Conservation (phyloP, 2,888 invertebrate species). For the Mimumesa dahlbomi region DNA sequence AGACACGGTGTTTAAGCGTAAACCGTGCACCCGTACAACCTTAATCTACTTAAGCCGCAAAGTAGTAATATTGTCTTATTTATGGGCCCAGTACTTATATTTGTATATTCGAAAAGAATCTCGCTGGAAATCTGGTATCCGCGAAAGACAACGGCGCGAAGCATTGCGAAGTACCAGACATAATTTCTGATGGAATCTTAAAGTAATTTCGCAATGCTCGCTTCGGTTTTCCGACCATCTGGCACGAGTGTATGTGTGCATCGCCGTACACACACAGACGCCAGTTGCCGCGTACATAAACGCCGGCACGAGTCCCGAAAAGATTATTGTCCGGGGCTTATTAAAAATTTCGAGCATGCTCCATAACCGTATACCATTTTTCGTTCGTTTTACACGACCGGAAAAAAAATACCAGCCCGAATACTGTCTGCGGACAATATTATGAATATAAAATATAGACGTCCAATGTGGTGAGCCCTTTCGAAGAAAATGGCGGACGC, state of each 20-base stretch:
- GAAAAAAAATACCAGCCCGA: neutral
- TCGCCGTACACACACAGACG: neutral
- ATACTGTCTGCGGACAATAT: slow-evolving; percentile 15
- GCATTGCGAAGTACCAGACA: neutral
- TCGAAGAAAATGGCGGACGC: slow-evolving; percentile 77
- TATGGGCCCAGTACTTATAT: neutral
- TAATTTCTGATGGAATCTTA: slow-evolving; percentile 5
- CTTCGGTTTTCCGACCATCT: slow-evolving; percentile 37
- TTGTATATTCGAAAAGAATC: neutral
- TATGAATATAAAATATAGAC: slow-evolving; percentile 42
- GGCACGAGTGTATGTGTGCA: slow-evolving; percentile 19
- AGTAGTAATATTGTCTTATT: neutral
- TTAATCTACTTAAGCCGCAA: neutral
- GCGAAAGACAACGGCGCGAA: neutral
- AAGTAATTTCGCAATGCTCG: slow-evolving; percentile 19
- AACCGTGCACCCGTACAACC: neutral
- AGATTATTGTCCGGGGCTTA: neutral
- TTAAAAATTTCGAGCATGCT: neutral
- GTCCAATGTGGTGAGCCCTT: slow-evolving; percentile 72
- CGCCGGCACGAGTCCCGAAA: slow-evolving; percentile 13
- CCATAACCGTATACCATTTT: neutral
- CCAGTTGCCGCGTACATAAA: neutral
- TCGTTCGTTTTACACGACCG: neutral
- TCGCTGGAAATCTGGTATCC: neutral
- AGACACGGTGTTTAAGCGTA: slow-evolving; percentile 7